These are phyloP conservation scores for Danio rerio DNA, from an alignment of 2,113 vertebrate species.

Conservation along the genomic window GRCz12tu NC_133193.1:18940001-18940500, in stretches of 20 bases:
- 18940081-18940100: background rate
- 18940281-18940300: conserved; percentile 9
- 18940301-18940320: conserved; percentile 7
- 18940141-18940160: conserved; percentile 39
- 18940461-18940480: background rate
- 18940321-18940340: conserved; percentile 15
- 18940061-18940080: conserved; percentile 4
- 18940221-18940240: background rate
- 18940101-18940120: background rate
- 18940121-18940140: background rate
- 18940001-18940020: conserved; percentile 23
- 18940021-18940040: conserved; percentile 45
- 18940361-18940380: background rate
- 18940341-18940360: background rate
- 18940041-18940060: conserved; percentile 58
- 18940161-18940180: conserved; percentile 48
- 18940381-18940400: background rate
- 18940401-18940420: background rate
- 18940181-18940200: conserved; percentile 57
- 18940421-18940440: background rate
- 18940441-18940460: background rate
- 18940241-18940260: background rate
- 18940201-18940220: conserved; percentile 11
- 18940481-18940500: background rate
- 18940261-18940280: conserved; percentile 13